Conservation (phyloP, 2,888 invertebrate species). For the Stenodera caucasica region DNA sequence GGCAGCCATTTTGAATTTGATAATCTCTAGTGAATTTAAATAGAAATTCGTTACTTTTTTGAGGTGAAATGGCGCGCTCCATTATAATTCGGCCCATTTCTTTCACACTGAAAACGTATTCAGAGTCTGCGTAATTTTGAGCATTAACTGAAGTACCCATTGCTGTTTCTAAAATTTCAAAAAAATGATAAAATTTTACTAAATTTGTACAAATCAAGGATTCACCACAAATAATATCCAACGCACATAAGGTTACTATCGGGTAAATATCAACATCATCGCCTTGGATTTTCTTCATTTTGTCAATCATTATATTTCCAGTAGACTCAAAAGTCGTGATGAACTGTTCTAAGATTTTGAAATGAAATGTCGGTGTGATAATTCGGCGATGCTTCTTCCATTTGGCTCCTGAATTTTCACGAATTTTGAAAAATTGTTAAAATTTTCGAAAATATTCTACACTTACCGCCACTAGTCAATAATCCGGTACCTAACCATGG, state of each 20-base stretch:
- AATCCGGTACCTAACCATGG: background rate
- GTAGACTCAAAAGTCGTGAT: background rate
- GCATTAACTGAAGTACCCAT: slow-evolving; percentile 79
- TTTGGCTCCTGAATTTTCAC: slow-evolving; percentile 52
- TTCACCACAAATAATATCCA: background rate
- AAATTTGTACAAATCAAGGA: background rate
- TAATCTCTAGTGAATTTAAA: slow-evolving; percentile 61
- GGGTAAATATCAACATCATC: background rate
- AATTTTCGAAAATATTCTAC: slow-evolving; percentile 9
- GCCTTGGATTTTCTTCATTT: background rate
- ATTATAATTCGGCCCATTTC: slow-evolving; percentile 47
- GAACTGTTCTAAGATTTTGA: slow-evolving; percentile 53
- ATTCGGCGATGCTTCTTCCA: slow-evolving; percentile 73
- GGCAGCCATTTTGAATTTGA: slow-evolving; percentile 57
- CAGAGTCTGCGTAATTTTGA: slow-evolving; percentile 67
- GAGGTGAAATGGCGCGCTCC: slow-evolving; percentile 47
- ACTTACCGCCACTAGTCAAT: background rate
- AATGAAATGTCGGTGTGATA: slow-evolving; percentile 80
- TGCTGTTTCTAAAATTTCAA: slow-evolving; percentile 59
- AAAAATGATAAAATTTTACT: background rate
- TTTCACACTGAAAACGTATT: slow-evolving; percentile 73
- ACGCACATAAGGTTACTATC: background rate
- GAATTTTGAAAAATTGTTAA: background rate
- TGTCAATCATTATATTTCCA: background rate
- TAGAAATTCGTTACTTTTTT: slow-evolving; percentile 57